Evolutionary conservation across 2,888 invertebrate species (phyloP), one percentile per base, ranked within the genome.

Genomic region (Hyposoter dolosus): DNA sequence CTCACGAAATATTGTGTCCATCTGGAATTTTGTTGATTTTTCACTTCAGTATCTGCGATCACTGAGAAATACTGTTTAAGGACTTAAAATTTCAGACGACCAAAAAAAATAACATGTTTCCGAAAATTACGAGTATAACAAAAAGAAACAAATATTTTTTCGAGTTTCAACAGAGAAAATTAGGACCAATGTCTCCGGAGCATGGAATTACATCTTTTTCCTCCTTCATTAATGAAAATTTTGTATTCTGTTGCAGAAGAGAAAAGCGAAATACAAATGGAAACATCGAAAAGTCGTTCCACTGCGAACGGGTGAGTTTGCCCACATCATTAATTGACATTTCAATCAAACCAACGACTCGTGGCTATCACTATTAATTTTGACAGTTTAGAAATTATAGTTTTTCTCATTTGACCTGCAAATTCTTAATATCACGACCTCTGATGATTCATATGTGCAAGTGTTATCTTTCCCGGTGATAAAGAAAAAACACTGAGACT

Each of bases 261-360:
- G 0, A 65, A 84, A 53, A 63, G 47, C 43, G 79, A 60, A 23
- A 40, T 40, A 17, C 50, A 75, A 71, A 28, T 35, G 10, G 43
- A 75, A 35, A 80, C 71, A 53, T 75, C 79, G 43, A 71, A 43
- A 45, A 76, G 53, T 71, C 63, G 71, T 5, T 75, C 79, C 65
- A 71, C 80, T 0, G 0, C 23, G 9, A 76, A 75, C 1, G 5
- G 71, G 84, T 84, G 53, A 84, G 80, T 80, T 35, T 2, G n/a
- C 15, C 28, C 1, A 60, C 50, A 15, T 5, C 5, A 15, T 28
- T 15, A 9, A 60, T 60, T 15, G 1, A 56, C 19, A 28, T 40
- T 40, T 28, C 12, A 60, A 28, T 60, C 1, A 28, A 60, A 28
- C 1, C 6, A 60, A 28, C 28, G 15, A 28, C 28, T 28, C 28